Conservation (phyloP, 2,113 vertebrate genomes). For the Saguinus imperator region DNA sequence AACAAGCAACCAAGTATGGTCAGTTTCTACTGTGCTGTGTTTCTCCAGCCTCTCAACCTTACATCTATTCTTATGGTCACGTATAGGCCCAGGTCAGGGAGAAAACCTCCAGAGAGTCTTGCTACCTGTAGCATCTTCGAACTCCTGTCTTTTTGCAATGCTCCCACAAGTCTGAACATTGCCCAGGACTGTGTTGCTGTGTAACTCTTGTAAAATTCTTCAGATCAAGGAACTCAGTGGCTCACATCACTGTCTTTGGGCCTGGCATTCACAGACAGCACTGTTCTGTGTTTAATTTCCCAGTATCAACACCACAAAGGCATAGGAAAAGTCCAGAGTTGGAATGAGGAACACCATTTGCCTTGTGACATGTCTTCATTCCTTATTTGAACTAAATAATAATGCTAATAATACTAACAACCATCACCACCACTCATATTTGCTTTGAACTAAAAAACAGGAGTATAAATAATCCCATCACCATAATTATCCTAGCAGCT, state of each 20-base stretch:
- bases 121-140: not conserved
- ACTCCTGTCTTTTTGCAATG: not conserved
- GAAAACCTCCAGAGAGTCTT: not conserved
- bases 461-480: not conserved
- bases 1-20: rapidly evolving
- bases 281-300: not conserved
- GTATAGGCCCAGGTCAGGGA: not conserved
- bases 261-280: not conserved
- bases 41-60: not conserved
- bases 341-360: not conserved
- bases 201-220: not conserved
- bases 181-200: not conserved
- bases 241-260: not conserved
- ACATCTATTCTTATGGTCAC: rapidly evolving
- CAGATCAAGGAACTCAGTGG: too few relatives aligned
- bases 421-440: not conserved
- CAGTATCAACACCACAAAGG: not conserved
- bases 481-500: not conserved
- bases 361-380: not conserved
- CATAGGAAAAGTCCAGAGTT: not conserved
- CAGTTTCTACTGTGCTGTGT: not conserved
- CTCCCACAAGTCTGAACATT: rapidly evolving
- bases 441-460: not conserved
- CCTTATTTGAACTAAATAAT: not conserved
- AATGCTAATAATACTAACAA: not conserved